Base-by-base conservation (phyloP, 2,797 vertebrate genomes). In the Hippoglossus hippoglossus region DNA sequence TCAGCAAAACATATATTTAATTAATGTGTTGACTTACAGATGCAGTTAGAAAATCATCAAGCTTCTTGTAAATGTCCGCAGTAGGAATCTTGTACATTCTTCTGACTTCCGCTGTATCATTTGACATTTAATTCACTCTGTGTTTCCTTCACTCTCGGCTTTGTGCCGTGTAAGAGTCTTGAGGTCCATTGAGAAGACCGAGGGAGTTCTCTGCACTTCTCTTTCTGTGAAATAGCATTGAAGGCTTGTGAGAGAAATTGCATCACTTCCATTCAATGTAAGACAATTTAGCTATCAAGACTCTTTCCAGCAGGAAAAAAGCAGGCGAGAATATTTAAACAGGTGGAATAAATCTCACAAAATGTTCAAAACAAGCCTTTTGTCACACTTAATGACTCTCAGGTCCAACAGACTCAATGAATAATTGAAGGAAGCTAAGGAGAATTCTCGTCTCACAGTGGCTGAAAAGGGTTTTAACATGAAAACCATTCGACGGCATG, bases 391-490 rank as follows among this genome's bases (percentile, higher is more conserved):
- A 39, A 2, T 34, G 36, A 67, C 41, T 47, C 51, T 47, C 13
- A n/a, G 19, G 51, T 67, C 51, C 44, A 53, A 49, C 31, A 21
- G 55, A 81, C 52, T 25, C 31, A 63, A 24, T 68, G 12, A 76
- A 67, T 68, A 71, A 76, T 57, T 70, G n/a, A 73, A 63, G 10
- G 24, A 19, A 5, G 15, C 34, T 68, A 63, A 69, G 57, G 64
- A 63, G 31, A 87, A 80, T 78, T 76, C 54, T 44, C 63, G 50
- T 72, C 26, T 51, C 52, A 62, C 65, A 60, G 25, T 57, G 41
- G 36, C 21, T 58, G 34, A 64, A 75, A 67, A 70, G 62, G 49
- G 74, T 68, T 81, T 85, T 64, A 75, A 73, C 64, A 80, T 63
- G 50, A 75, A 76, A 57, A 75, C 31, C 60, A 25, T 58, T 53